These are phyloP conservation scores for Zonitis immaculata DNA, from an alignment of 2,888 invertebrate genomes.

Conservation along the genomic window DNA sequence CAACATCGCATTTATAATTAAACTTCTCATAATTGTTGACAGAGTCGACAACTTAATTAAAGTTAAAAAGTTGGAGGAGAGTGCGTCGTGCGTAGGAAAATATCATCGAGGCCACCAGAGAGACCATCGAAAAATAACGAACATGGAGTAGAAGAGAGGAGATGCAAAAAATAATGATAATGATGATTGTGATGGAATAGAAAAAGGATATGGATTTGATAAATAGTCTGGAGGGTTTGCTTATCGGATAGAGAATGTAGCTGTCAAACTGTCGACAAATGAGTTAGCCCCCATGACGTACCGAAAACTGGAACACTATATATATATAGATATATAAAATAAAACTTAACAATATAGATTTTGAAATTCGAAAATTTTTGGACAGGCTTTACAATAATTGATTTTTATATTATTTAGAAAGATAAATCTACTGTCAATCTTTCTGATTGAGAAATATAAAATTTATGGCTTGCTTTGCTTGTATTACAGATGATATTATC, in stretches of 20 bases:
- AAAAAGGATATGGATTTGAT: constrained; percentile 10
- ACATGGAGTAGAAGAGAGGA: background rate
- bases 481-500: constrained; percentile 27
- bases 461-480: constrained; percentile 27
- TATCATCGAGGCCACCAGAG: background rate
- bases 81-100: constrained; percentile 5
- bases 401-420: constrained; percentile 3
- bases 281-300: too few relatives aligned
- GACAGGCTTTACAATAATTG: too few relatives aligned
- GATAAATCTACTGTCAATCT: constrained; percentile 21
- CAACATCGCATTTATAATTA: constrained; percentile 8
- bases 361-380: too few relatives aligned
- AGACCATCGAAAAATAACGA: background rate
- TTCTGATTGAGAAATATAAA: constrained; percentile 28
- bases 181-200: background rate
- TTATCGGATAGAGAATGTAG: constrained; percentile 21
- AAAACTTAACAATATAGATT: too few relatives aligned
- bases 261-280: constrained; percentile 21
- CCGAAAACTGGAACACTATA: too few relatives aligned
- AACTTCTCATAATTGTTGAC: background rate
- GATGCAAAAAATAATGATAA: background rate
- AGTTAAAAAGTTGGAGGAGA: constrained; percentile 12
- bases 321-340: too few relatives aligned
- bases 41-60: background rate
- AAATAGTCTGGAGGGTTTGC: constrained; percentile 18